phyloP scores from a whole-genome alignment of 2,888 invertebrate species.

The Caenorhabditis angaria region DNA sequence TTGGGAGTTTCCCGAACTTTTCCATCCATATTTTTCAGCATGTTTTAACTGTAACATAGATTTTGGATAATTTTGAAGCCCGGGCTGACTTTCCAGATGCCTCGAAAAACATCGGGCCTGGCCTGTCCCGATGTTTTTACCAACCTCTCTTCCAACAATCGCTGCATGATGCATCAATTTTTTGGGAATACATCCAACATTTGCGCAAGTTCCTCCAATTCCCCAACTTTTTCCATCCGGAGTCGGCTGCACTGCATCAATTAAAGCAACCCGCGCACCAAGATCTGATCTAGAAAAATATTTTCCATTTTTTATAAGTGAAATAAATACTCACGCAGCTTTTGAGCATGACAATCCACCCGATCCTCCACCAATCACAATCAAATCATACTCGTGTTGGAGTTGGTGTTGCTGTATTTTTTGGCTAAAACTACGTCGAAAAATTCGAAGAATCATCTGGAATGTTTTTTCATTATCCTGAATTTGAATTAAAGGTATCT shows the following conservation, averaged over 20 bases:
- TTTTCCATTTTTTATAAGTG: neutral
- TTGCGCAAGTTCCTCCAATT: slow-evolving; percentile 89
- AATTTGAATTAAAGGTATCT: too few relatives aligned
- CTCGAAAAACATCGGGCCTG: too few relatives aligned
- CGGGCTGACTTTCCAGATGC: too few relatives aligned
- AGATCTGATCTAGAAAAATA: slow-evolving; percentile 51
- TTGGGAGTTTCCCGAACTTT: slow-evolving; percentile 14
- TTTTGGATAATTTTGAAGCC: slow-evolving; percentile 8
- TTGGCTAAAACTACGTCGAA: slow-evolving; percentile 1
- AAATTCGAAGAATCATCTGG: neutral
- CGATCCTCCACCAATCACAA: slow-evolving; percentile 94
- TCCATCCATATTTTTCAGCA: slow-evolving; percentile 44
- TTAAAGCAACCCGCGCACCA: slow-evolving; percentile 76
- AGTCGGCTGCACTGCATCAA: slow-evolving; percentile 78
- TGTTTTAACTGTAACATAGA: slow-evolving; percentile 21
- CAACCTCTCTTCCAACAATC: slow-evolving; percentile 78
- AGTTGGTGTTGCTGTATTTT: neutral
- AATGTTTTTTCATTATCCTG: neutral
- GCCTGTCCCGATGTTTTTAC: too few relatives aligned
- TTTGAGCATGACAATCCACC: slow-evolving; percentile 94
- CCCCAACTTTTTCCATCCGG: slow-evolving; percentile 87
- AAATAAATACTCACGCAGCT: slow-evolving; percentile 62
- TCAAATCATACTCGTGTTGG: slow-evolving; percentile 82
- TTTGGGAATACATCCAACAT: slow-evolving; percentile 96
- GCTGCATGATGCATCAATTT: slow-evolving; percentile 93